Evolutionary conservation across 1,140 invertebrate species (phyloP).

Genomic region (Acromyrmex echinatior): DNA sequence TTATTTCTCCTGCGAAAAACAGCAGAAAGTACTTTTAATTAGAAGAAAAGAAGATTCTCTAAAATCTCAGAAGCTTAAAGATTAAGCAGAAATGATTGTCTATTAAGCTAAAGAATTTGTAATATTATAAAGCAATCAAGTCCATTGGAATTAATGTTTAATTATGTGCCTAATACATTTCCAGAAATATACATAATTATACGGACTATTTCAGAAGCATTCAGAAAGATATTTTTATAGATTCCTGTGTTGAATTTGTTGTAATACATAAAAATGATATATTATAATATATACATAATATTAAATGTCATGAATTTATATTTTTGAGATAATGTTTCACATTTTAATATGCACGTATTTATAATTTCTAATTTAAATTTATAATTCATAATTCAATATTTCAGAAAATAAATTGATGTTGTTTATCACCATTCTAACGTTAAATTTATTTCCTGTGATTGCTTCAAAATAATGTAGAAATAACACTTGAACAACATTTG

Average conservation of each 20-base stretch:
- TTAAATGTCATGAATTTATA: constrained; percentile 11
- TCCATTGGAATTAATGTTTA: neutral
- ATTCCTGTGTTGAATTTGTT: neutral
- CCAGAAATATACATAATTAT: neutral
- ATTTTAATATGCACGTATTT: neutral
- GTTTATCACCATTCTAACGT: too few relatives aligned
- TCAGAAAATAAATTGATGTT: too few relatives aligned
- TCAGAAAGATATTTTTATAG: constrained; percentile 1
- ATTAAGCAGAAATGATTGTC: neutral
- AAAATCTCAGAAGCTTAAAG: neutral
- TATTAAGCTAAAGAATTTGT: neutral
- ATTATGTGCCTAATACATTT: constrained; percentile 1
- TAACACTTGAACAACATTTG: neutral
- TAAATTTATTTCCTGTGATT: too few relatives aligned
- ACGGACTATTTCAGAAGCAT: neutral
- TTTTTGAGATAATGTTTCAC: neutral
- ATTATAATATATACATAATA: neutral
- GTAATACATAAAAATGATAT: too few relatives aligned
- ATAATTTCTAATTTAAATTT: neutral
- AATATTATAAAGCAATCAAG: neutral
- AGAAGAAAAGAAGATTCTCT: neutral
- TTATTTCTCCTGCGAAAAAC: constrained; percentile 12
- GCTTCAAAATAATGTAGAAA: neutral
- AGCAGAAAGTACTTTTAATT: constrained; percentile 16
- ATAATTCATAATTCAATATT: neutral